Evolutionary conservation across 2,113 vertebrate species (phyloP), one percentile per base, ranked within the genome.

Genomic region (Lonchura striata): DNA sequence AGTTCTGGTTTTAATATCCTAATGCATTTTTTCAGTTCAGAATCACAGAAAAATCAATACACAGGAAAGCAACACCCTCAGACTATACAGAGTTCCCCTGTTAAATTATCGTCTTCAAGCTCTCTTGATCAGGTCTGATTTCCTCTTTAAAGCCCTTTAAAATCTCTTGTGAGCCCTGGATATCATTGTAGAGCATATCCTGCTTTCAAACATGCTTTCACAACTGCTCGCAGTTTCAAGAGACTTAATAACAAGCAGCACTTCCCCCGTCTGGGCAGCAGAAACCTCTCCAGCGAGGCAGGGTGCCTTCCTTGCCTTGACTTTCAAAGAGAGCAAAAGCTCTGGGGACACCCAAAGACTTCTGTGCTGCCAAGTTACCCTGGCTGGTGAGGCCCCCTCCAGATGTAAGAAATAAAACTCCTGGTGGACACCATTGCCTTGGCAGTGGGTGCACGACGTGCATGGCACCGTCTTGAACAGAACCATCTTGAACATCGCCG

Each of bases 1-100:
- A 92, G 81, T 92, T 97, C 97, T 96, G 92, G 69, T 97, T 98
- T 97, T 94, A 91, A 96, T 96, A 97, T 93, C 75, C 65, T 72
- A 24, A 13, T 35, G 76, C 41, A 60, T 94, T 95, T 95, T 92
- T 96, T 90, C 44, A 47, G 64, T 79, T 90, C 60, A 70, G 89
- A 86, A 94, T 94, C 83, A 91, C 85, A 86, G 90, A 97, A 96
- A 96, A 96, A 88, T 94, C 80, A 75, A 94, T 92, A 64, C 52
- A 66, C 27, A 37, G 82, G 90, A 88, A 93, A 86, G 95, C 81
- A 80, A 82, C 74, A 93, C 68, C 77, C 86, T 88, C 59, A 84
- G 88, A 95, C n/a, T 72, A 37, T 69, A 84, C 39, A 70, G 74
- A 90, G 44, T 37, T 87, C 75, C 74, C 49, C 89, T 93, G 61